phyloP scores from a whole-genome alignment of 2,113 vertebrate species.

The Galemys pyrenaicus region DNA sequence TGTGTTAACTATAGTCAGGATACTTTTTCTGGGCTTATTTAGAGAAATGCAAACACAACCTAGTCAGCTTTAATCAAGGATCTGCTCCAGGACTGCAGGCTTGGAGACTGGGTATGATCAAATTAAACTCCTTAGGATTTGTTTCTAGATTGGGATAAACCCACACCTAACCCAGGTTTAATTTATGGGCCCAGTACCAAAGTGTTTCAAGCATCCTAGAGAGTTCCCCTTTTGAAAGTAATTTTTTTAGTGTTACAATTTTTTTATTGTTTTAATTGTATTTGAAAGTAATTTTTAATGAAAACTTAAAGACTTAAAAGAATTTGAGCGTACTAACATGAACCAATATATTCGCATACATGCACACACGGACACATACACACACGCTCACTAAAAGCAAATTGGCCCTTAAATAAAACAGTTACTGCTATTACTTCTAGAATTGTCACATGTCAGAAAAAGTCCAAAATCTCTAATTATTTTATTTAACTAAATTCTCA shows the following conservation, averaged over 20 bases:
- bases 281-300: neutral
- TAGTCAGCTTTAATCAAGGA: neutral
- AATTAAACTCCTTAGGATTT: neutral
- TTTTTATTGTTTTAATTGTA: too few species aligned
- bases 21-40: neutral
- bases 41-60: neutral
- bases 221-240: neutral
- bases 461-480: slow-evolving; percentile 52
- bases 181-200: neutral
- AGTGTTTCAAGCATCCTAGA: neutral
- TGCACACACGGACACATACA: neutral
- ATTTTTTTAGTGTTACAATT: too few species aligned
- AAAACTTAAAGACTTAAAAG: neutral
- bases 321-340: neutral
- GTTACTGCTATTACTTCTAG: slow-evolving; percentile 31
- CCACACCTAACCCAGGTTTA: neutral
- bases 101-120: neutral
- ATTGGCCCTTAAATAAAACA: neutral
- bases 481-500: slow-evolving; percentile 37
- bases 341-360: neutral
- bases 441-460: slow-evolving; percentile 8
- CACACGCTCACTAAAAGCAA: neutral
- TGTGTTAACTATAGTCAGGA: neutral
- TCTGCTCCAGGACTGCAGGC: too few species aligned
- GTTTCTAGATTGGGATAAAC: neutral